phyloP scores from a whole-genome alignment of 2,888 invertebrate species.

The Achlya flavicornis region DNA sequence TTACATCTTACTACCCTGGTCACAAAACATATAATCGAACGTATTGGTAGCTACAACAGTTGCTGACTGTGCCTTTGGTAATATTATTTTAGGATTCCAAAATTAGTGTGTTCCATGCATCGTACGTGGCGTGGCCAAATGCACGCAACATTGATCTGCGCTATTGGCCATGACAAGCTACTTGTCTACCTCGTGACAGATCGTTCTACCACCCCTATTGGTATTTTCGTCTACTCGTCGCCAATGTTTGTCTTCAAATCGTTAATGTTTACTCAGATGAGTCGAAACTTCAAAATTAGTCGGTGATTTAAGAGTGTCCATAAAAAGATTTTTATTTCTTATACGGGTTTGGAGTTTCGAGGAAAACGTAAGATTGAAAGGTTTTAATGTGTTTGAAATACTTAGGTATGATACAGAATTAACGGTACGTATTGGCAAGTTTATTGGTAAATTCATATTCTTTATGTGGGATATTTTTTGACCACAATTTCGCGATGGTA shows the following conservation, averaged over 20 bases:
- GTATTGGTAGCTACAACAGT: neutral
- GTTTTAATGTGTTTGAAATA: neutral
- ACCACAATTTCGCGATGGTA: too few relatives aligned
- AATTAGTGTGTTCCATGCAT: conserved; percentile 67
- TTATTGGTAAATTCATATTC: too few relatives aligned
- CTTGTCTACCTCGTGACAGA: conserved; percentile 51
- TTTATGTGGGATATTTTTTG: too few relatives aligned
- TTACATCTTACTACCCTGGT: neutral
- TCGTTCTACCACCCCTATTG: conserved; percentile 59
- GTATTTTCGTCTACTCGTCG: conserved; percentile 66
- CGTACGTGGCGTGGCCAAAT: conserved; percentile 59
- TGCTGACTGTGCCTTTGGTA: conserved; percentile 4
- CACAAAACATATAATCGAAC: neutral
- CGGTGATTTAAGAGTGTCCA: conserved; percentile 49
- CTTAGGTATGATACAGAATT: neutral
- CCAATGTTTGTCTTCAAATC: conserved; percentile 48
- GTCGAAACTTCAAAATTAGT: conserved; percentile 73
- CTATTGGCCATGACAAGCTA: conserved; percentile 78
- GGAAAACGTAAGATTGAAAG: neutral
- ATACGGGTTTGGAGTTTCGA: neutral
- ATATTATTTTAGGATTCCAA: conserved; percentile 63
- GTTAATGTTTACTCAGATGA: conserved; percentile 77
- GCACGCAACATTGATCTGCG: conserved; percentile 77
- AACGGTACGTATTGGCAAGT: neutral
- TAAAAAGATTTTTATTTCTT: conserved; percentile 23